Conservation (phyloP, 2,113 vertebrate genomes). For the Spea bombifrons region DNA sequence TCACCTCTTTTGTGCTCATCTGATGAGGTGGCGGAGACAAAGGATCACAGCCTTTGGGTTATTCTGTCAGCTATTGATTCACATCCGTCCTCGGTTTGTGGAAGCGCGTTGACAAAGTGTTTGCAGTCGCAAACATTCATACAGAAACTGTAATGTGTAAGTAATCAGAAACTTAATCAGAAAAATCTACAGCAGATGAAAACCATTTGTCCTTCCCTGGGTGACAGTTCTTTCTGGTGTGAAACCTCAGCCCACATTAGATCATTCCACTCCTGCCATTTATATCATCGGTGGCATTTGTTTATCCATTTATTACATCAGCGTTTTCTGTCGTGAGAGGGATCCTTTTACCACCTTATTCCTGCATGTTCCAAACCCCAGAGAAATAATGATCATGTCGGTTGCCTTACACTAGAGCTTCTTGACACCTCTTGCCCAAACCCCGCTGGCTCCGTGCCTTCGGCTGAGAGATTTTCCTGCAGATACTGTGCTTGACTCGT, state of each 20-base stretch:
- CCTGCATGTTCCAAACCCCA: background rate
- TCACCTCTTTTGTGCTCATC: background rate
- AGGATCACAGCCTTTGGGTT: background rate
- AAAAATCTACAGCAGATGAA: background rate
- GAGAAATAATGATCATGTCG: background rate
- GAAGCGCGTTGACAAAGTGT: background rate
- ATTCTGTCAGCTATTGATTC: background rate
- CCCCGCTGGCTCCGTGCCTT: no score
- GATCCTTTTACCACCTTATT: background rate
- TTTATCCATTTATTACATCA: background rate
- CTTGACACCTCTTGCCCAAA: no score
- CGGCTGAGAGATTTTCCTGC: no score
- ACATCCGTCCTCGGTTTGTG: background rate
- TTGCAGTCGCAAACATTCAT: background rate
- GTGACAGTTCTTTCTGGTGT: background rate
- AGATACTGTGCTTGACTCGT: no score
- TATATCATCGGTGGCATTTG: background rate
- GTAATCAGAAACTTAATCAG: background rate
- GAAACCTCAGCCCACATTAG: background rate
- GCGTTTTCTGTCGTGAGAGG: background rate
- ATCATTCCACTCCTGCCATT: background rate
- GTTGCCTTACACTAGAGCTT: no score
- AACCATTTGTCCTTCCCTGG: background rate
- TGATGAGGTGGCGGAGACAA: slow-evolving; percentile 1
- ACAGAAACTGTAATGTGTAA: background rate